Percentiles rank a stretch among this genome's conserved stretches.
These are phyloP conservation scores for Hypercompe scribonia DNA, from an alignment of 2,888 invertebrate genomes.

Conservation along the genomic window DNA sequence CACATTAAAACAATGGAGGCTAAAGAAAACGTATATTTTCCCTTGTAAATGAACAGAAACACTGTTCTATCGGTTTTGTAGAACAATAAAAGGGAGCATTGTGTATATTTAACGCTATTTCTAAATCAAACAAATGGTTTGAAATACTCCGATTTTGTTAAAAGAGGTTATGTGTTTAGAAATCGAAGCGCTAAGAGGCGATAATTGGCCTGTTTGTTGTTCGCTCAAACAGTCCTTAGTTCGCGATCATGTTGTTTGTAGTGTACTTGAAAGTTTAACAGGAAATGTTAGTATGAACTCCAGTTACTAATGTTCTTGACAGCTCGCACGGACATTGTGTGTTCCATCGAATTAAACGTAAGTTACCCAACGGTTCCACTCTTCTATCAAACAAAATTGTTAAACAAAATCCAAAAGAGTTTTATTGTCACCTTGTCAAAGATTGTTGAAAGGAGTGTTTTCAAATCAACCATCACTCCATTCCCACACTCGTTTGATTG, in stretches of 20 bases:
- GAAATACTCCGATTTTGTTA: conserved; percentile 21
- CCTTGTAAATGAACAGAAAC: neutral
- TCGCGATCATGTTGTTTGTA: conserved; percentile 11
- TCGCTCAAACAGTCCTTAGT: conserved; percentile 27
- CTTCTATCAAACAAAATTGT: neutral
- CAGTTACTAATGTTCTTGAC: neutral
- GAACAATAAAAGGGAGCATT: conserved; percentile 15
- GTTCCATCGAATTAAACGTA: neutral
- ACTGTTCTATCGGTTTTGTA: neutral
- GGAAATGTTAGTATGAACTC: neutral
- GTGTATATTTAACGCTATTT: conserved; percentile 22
- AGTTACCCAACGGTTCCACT: neutral
- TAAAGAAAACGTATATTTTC: neutral
- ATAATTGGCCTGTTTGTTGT: conserved; percentile 48
- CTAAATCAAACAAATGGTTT: conserved; percentile 9
- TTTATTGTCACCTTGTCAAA: neutral
- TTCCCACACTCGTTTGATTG: no score
- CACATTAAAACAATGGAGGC: neutral
- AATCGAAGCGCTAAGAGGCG: conserved; percentile 37
- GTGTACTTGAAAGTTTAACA: neutral
- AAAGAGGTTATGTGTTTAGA: conserved; percentile 46
- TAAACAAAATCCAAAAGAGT: neutral
- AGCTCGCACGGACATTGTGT: neutral
- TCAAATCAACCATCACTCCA: no score
- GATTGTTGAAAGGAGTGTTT: no score